Evolutionary conservation across 2,888 invertebrate genomes (phyloP).

Genomic region (Dexiosoma caninum): DNA sequence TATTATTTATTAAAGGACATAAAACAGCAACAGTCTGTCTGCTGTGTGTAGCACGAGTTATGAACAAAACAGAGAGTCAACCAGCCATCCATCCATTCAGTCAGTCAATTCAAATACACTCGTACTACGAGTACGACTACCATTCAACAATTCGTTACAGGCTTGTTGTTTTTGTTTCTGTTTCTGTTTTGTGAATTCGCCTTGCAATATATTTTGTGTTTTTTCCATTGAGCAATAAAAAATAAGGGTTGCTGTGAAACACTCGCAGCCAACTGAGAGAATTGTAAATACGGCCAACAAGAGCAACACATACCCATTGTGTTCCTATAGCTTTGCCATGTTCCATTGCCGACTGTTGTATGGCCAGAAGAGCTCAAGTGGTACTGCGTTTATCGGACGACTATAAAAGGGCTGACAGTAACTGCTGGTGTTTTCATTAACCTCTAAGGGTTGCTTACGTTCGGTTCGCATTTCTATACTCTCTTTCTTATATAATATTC

Average conservation of each 20-base stretch:
- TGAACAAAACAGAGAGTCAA: constrained; percentile 65
- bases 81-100: not conserved
- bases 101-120: constrained; percentile 18
- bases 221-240: not conserved
- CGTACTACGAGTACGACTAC: constrained; percentile 31
- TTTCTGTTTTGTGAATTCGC: constrained; percentile 51
- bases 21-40: constrained; percentile 61
- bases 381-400: constrained; percentile 56
- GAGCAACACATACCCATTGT: constrained; percentile 17
- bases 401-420: constrained; percentile 76
- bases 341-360: constrained; percentile 47
- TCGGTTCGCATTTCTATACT: constrained; percentile 79
- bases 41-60: constrained; percentile 57
- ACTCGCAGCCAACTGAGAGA: constrained; percentile 23
- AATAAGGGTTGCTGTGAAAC: constrained; percentile 43
- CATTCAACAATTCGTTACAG: constrained; percentile 41
- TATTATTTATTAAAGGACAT: constrained; percentile 44
- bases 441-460: constrained; percentile 79
- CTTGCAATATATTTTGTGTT: constrained; percentile 35
- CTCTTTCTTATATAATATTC: constrained; percentile 77
- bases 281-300: constrained; percentile 20
- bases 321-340: constrained; percentile 49
- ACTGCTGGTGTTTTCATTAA: constrained; percentile 77
- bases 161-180: constrained; percentile 8
- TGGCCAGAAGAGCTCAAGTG: constrained; percentile 45